These are phyloP conservation scores for Takifugu bimaculatus DNA, from an alignment of 2,113 vertebrate species.

Conservation along the genomic window DNA sequence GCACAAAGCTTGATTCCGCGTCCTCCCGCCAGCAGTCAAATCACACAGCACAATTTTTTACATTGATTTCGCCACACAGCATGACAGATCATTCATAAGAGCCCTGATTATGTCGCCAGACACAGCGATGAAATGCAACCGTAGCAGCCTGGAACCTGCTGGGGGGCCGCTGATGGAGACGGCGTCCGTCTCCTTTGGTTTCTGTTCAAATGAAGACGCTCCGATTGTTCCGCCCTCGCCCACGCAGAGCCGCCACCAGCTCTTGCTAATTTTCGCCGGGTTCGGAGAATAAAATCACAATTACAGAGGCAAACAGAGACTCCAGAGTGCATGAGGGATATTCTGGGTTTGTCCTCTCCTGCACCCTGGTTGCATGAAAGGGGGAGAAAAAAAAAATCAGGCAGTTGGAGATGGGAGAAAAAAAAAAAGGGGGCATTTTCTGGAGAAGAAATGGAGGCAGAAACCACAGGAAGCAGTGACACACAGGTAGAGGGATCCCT, in stretches of 20 bases:
- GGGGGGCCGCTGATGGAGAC: conserved; percentile 30
- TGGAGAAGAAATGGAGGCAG: too few relatives aligned
- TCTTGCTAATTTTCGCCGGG: conserved; percentile 48
- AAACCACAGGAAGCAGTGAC: background rate
- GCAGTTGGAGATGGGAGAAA: background rate
- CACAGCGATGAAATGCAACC: conserved; percentile 31
- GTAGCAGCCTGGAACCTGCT: conserved; percentile 25
- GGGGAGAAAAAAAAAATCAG: conserved; percentile 19
- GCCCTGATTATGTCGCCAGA: conserved; percentile 16
- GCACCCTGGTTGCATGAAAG: conserved; percentile 3
- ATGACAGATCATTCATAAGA: conserved; percentile 12
- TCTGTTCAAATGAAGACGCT: conserved; percentile 33
- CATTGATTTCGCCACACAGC: conserved; percentile 8
- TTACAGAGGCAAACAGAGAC: conserved; percentile 35
- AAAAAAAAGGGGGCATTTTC: conserved; percentile 30
- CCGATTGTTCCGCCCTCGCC: conserved; percentile 46
- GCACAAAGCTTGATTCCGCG: background rate
- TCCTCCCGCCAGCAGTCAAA: conserved; percentile 16
- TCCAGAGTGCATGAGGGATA: conserved; percentile 24
- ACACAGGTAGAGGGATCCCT: conserved; percentile 60
- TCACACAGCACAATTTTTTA: conserved; percentile 18
- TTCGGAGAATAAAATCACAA: conserved; percentile 25
- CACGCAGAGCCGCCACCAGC: conserved; percentile 48
- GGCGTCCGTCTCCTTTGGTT: conserved; percentile 66
- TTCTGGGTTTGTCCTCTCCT: conserved; percentile 31